phyloP scores from a whole-genome alignment of 1,140 invertebrate genomes.

The Trinorchestia longiramus region DNA sequence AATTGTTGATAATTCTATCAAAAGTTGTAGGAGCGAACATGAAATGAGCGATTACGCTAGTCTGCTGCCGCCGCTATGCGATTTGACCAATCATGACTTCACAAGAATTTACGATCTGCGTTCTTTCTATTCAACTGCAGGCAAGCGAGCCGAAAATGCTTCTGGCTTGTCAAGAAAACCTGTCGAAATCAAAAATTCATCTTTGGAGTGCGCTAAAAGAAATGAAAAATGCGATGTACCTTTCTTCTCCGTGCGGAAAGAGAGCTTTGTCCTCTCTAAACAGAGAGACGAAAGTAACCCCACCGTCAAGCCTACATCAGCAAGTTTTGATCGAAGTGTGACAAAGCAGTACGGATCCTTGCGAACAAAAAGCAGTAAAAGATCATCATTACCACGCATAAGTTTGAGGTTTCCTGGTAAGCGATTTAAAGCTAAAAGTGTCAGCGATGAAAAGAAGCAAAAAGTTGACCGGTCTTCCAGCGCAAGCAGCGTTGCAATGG shows the following conservation, averaged over 20 bases:
- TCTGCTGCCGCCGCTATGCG: not conserved
- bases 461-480: not conserved
- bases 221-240: not conserved
- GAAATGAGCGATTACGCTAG: not conserved
- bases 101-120: slow-evolving; percentile 29
- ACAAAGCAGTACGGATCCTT: not conserved
- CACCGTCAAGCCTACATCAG: not conserved
- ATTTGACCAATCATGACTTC: slow-evolving; percentile 10
- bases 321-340: not conserved
- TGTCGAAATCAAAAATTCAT: not conserved
- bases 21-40: not conserved
- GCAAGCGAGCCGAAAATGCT: not conserved
- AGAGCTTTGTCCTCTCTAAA: not conserved
- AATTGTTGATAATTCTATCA: not conserved
- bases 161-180: not conserved
- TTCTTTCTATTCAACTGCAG: slow-evolving; percentile 3
- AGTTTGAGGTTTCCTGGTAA: slow-evolving; percentile 26
- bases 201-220: not conserved
- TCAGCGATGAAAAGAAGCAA: not conserved
- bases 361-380: not conserved
- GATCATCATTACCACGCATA: slow-evolving; percentile 18
- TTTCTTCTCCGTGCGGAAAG: not conserved
- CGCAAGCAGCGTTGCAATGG: not conserved
- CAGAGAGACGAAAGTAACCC: not conserved
- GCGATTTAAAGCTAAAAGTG: not conserved